Evolutionary conservation across 2,797 vertebrate genomes (phyloP), one percentile per base, ranked within the genome.

Genomic region (Chloroceryle inda): DNA sequence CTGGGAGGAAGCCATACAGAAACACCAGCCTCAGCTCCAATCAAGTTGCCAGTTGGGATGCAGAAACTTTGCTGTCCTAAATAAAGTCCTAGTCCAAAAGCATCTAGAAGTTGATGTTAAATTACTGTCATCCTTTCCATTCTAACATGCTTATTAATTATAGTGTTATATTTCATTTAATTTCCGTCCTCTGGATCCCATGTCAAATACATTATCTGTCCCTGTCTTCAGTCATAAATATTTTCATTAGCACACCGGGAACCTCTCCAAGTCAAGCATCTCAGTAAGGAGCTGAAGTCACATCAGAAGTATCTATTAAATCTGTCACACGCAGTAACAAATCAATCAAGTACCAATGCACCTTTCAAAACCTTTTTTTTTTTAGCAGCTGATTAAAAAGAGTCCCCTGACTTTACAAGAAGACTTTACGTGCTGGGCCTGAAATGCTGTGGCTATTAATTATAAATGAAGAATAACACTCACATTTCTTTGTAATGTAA

Each of bases 301-400:
- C 95, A 92, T 97, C 95, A 97, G 91, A 91, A 95, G 97, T 90
- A 94, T 58, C 95, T 94, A 96, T 97, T 97, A 97, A 96, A 90
- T 67, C 83, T 64, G 63, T 95, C 97, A 96, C 56, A 71, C 23
- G 71, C 75, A 92, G 80, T 95, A 95, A 97, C 91, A 97, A 97
- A 98, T 97, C 97, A 98, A 92, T 97, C 82, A 88, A 83, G 68
- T 49, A 80, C 88, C 86, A 73, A 79, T n/a, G 68, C 49, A n/a
- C 68, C 94, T 97, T 96, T 95, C 93, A 76, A 96, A 93, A 3
- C 31, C 33, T 83, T 38, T 38, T 38, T 38, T 58, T 96, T 94
- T 93, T 94, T 87, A 92, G 92, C 88, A 88, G 73, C 89, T 94
- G 72, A 72, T 92, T 73, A 33, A 96, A 97, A 96, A 97, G 45